These are phyloP conservation scores for Eristalinus sepulchralis DNA, from an alignment of 2,888 invertebrate genomes.

Conservation along the genomic window DNA sequence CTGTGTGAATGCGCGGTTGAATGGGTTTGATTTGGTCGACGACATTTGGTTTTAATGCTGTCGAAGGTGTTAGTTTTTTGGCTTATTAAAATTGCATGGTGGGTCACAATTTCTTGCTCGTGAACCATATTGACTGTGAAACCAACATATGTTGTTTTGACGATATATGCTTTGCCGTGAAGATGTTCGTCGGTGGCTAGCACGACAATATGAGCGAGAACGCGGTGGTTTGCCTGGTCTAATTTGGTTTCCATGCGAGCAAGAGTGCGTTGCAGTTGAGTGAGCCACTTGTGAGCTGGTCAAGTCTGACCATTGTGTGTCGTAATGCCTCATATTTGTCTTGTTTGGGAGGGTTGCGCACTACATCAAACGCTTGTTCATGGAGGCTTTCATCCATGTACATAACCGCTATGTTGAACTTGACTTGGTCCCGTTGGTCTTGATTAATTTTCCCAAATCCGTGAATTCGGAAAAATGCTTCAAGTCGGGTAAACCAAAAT, in stretches of 20 bases:
- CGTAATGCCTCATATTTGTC: slow-evolving; percentile 2
- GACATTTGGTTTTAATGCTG: not conserved
- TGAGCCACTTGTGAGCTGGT: slow-evolving; percentile 20
- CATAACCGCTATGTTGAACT: slow-evolving; percentile 9
- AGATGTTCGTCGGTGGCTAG: not conserved
- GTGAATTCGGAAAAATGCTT: slow-evolving; percentile 31
- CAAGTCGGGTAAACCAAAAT: slow-evolving; percentile 41
- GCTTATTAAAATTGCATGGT: not conserved
- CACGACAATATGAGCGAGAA: not conserved
- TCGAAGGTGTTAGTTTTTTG: not conserved
- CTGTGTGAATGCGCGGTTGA: too few relatives aligned
- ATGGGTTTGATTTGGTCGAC: not conserved
- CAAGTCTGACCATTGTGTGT: slow-evolving; percentile 19
- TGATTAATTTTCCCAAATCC: slow-evolving; percentile 37
- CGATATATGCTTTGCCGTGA: not conserved
- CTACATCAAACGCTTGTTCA: slow-evolving; percentile 30
- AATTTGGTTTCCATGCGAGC: not conserved
- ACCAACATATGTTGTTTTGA: not conserved
- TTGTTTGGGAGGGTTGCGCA: slow-evolving; percentile 9
- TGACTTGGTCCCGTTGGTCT: slow-evolving; percentile 31
- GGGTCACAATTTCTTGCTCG: not conserved
- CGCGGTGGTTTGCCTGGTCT: not conserved
- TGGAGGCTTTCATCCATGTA: slow-evolving; percentile 30
- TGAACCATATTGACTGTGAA: not conserved
- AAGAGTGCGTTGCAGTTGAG: too few relatives aligned